Evolutionary conservation across 2,797 vertebrate genomes (phyloP).

Genomic region (Dromococcyx pavoninus): DNA sequence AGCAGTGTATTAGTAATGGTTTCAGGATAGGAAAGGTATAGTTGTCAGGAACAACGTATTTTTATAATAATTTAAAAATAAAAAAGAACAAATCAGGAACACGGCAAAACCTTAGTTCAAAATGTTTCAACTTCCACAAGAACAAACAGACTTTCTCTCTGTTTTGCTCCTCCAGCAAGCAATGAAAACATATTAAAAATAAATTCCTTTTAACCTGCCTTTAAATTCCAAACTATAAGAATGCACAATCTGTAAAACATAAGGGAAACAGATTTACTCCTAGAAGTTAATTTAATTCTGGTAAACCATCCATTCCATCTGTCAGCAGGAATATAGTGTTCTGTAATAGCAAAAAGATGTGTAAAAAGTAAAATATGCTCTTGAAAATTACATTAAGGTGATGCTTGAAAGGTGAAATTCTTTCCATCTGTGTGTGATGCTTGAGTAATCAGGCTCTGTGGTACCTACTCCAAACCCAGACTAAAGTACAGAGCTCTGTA

Average conservation of each 20-base stretch:
- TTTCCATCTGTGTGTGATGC: neutral
- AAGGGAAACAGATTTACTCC: neutral
- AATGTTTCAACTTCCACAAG: neutral
- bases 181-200: neutral
- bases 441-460: neutral
- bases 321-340: neutral
- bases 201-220: neutral
- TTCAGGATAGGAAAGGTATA: neutral
- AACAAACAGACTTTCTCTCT: neutral
- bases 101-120: neutral
- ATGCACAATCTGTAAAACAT: neutral
- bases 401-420: neutral
- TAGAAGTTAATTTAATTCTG: constrained; percentile 10
- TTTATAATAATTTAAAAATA: neutral
- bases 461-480: neutral
- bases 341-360: neutral
- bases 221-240: neutral
- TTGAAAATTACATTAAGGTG: neutral
- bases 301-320: neutral
- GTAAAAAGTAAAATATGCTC: constrained; percentile 1
- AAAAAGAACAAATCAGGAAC: neutral
- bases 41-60: neutral
- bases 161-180: neutral
- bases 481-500: neutral
- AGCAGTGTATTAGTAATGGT: neutral